Evolutionary conservation across 2,888 invertebrate genomes (phyloP), one percentile per base, ranked within the genome.

Genomic region (Noctua fimbriata): DNA sequence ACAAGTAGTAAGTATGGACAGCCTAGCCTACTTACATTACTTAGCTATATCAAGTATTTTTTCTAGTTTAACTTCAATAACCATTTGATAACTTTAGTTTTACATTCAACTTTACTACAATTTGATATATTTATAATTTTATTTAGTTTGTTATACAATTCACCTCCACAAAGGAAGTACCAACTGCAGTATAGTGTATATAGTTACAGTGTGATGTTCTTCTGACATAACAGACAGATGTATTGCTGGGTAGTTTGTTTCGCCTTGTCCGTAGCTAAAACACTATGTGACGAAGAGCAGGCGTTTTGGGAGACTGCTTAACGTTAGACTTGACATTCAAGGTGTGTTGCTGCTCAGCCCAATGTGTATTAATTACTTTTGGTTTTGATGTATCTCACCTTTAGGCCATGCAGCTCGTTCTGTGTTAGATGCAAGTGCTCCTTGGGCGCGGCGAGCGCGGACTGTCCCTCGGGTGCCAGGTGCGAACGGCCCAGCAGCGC

Each of bases 401-500:
- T 98, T 3, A 98, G 96, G 1, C 98, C 98, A 88, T 98, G 98
- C 72, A 98, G 94, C 93, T 98, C 98, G 83, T 98, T 98, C 88
- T 98, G 98, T 0, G 98, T 98, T 41, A 98, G 96, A 92, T 98
- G 98, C 73, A 98, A 94, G 92, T 98, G 98, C 0, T 97, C 97
- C 70, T 96, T 96, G 5, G 97, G 94, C 5, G 97, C 94, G 24
- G 91, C 78, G 24, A 91, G 84, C 21, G 92, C 76, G 63, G 91
- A 88, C 75, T 91, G 90, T n/a, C 93, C 94, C 87, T 95, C 95
- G 9, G 92, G 92, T 12, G 98, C 97, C 73, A 99, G 97, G 94
- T 99, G 99, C 67, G 98, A 98, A 82, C 98, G 97, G 0, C 99
- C 99, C 78, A 99, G 96, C 74, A 99, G 95, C 78, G 98, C 98